Percentiles rank a stretch among this genome's conserved stretches.
phyloP scores from a whole-genome alignment of 2,888 invertebrate genomes.

The Temnothorax unifasciatus region DNA sequence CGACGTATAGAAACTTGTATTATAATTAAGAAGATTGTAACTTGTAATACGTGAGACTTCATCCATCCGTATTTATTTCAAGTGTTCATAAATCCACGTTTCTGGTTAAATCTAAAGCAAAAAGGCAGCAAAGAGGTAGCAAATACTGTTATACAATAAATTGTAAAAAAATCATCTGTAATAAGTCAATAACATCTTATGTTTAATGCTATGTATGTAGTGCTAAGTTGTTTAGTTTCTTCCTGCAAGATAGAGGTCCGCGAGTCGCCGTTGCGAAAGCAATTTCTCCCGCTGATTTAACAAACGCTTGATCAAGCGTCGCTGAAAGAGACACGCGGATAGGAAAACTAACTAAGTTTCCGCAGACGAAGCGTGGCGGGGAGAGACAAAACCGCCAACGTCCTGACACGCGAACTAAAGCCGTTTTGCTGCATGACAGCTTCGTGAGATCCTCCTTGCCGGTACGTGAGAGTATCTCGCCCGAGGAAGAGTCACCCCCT shows the following conservation, averaged over 20 bases:
- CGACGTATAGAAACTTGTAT: background rate
- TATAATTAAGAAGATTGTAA: background rate
- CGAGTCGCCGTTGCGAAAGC: background rate
- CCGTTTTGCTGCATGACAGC: conserved; percentile 70
- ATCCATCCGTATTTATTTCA: background rate
- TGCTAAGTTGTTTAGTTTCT: background rate
- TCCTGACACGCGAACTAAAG: conserved; percentile 62
- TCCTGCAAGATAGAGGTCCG: background rate
- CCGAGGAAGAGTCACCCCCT: conserved; percentile 50
- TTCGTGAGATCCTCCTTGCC: conserved; percentile 58
- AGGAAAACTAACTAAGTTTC: conserved; percentile 53
- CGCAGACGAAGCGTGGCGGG: background rate
- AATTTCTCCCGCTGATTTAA: background rate
- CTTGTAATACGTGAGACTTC: background rate
- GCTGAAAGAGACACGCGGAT: conserved; percentile 25
- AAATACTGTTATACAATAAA: background rate
- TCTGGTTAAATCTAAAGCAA: background rate
- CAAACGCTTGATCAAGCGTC: conserved; percentile 18
- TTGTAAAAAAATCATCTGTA: background rate
- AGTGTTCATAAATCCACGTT: background rate
- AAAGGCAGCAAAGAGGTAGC: background rate
- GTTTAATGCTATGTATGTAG: background rate
- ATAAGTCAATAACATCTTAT: too few relatives aligned
- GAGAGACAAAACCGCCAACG: conserved; percentile 58
- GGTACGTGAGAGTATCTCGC: conserved; percentile 43